Evolutionary conservation across 2,113 vertebrate genomes (phyloP), one percentile per base, ranked within the genome.

Genomic region (Hiodon tergisus): DNA sequence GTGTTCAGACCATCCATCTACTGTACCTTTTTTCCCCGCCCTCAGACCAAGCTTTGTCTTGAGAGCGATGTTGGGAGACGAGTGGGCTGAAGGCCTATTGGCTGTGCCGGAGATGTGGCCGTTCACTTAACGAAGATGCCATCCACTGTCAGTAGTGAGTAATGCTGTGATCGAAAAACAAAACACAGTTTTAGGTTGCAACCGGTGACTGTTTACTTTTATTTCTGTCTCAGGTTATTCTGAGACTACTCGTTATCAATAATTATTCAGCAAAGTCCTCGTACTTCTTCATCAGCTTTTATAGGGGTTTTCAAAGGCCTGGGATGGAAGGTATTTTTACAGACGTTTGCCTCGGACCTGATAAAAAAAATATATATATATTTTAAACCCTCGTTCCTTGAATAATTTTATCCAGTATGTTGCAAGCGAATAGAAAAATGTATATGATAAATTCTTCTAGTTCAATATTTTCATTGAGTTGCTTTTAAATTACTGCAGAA

Each of bases 171-270:
- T 72, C 76, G 69, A 74, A 74, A 71, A 75, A 78, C 50, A 48
- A 62, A 77, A 79, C 65, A 60, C 11, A 5, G 62, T 78, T 84
- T 77, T n/a, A n/a, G n/a, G n/a, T n/a, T 31, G 31, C 31, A 31
- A 31, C 31, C 31, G 31, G 31, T 84, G 86, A 88, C 82, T 83
- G 74, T 75, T 79, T 76, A 83, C 84, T 87, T 79, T 83, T 69
- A 72, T 31, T 31, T 31, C 31, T 31, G 31, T 31, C 31, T 31
- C 31, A 31, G 69, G 72, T 69, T 76, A 55, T 63, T 67, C 59
- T 67, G 77, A 63, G 62, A 55, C 66, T 62, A 74, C 14, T 71
- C 61, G 16, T 72, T 76, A 79, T 69, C 72, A 77, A 74, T 83
- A 79, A 74, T 83, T 72, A 52, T 67, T 68, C 53, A 74, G 7